Percentiles rank a stretch among this genome's conserved stretches.
Conservation (phyloP, 2,888 invertebrate species). For the Pandemis cinnamomeana region DNA sequence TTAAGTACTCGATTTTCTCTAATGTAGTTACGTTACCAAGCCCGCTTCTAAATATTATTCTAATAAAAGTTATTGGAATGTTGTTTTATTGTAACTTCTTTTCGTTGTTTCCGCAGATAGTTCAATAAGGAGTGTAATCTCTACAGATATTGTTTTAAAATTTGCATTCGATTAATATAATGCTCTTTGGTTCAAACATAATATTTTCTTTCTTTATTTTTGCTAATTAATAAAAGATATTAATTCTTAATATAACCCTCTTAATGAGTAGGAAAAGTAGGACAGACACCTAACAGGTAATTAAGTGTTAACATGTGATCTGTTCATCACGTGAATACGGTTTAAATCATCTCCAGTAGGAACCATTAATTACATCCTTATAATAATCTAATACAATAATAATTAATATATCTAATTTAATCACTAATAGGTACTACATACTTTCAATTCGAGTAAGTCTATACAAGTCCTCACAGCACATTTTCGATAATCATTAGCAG, state of each 20-base stretch:
- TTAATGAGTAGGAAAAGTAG: constrained; percentile 27
- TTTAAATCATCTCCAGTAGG: constrained; percentile 74
- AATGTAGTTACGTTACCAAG: constrained; percentile 27
- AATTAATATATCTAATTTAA: constrained; percentile 44
- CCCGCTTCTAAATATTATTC: constrained; percentile 24
- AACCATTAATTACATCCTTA: constrained; percentile 69
- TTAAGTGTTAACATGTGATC: constrained; percentile 60
- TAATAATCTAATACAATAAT: constrained; percentile 29
- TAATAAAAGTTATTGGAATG: constrained; percentile 37
- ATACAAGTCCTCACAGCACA: constrained; percentile 60
- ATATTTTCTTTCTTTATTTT: constrained; percentile 27
- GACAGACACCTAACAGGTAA: constrained; percentile 63
- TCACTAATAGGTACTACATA: constrained; percentile 56
- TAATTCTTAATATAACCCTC: constrained; percentile 16
- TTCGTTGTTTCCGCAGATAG: constrained; percentile 29
- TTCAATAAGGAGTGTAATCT: constrained; percentile 30
- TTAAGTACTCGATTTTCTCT: background rate
- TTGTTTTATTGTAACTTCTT: constrained; percentile 11
- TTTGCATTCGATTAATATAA: constrained; percentile 36
- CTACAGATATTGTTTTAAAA: constrained; percentile 38
- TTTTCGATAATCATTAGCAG: constrained; percentile 45
- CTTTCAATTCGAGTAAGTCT: constrained; percentile 36
- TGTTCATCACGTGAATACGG: constrained; percentile 59
- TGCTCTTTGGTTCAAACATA: constrained; percentile 45
- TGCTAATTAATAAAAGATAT: constrained; percentile 26